Evolutionary conservation across 2,797 vertebrate genomes (phyloP), one percentile per base, ranked within the genome.

Genomic region (Gymnoscopelus braueri): DNA sequence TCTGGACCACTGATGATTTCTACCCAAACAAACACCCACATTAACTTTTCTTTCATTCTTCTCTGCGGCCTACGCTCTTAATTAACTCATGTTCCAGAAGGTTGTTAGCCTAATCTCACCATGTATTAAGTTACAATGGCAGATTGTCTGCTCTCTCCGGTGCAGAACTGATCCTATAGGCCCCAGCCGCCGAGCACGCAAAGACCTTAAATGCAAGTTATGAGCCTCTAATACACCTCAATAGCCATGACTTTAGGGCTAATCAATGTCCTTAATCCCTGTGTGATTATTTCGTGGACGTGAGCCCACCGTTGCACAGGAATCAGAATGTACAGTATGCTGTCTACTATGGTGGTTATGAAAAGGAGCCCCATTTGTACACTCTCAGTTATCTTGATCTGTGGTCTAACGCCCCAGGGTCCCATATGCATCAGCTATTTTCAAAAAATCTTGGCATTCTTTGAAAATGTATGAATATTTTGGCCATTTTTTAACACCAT

Each of bases 41-140:
- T 72, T 75, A 12, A 57, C 83, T 83, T 19, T 84, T 78, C 60
- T 83, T 79, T 79, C 79, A 81, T 62, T 57, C 59, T 74, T 77
- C 84, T 77, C 56, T 75, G 76, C 78, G 72, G 63, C 63, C 59
- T 65, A 67, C 57, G 76, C 69, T 55, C 56, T 32, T 63, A 72
- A 77, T 87, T 83, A 74, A 83, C 29, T 75, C 5, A 3, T 3
- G 24, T 60, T 71, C 56, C 35, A 60, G 69, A 71, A 64, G 57
- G 65, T 68, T 67, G 56, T 71, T 86, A 56, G 60, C 13, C 61
- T 71, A 79, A 88, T 79, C 67, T 65, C 49, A 71, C n/a, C 11
- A 19, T 35, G 65, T 76, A 60, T 80, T 72, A 39, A 76, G 72
- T 84, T 85, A 74, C 77, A 71, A 73, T 80, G 47, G 39, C 55